Conservation (phyloP, 2,888 invertebrate genomes). For the Cremastinae sp. region DNA sequence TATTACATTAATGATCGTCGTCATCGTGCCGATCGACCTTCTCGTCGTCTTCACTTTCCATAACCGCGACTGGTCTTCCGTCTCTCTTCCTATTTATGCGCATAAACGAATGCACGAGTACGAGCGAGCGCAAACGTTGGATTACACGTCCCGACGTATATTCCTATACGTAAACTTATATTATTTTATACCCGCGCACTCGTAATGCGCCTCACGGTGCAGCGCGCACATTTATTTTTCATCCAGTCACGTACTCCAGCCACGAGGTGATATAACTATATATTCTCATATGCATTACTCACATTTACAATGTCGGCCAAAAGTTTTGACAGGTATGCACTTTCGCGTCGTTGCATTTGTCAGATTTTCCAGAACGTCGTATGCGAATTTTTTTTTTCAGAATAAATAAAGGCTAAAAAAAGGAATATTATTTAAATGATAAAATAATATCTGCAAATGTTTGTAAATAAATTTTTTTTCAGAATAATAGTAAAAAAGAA, state of each 20-base stretch:
- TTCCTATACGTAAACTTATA: neutral
- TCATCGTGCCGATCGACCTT: constrained; percentile 54
- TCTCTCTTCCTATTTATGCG: constrained; percentile 43
- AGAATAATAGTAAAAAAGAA: too few species aligned
- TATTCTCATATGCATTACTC: neutral
- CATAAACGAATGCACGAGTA: neutral
- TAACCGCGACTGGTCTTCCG: constrained; percentile 53
- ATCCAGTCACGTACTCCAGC: constrained; percentile 43
- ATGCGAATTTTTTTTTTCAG: too few species aligned
- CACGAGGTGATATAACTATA: neutral
- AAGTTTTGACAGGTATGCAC: too few species aligned
- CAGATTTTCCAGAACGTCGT: too few species aligned
- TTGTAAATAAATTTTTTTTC: too few species aligned
- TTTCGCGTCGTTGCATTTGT: too few species aligned
- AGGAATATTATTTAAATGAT: too few species aligned
- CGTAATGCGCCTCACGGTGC: constrained; percentile 3
- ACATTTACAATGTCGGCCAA: neutral
- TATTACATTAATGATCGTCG: constrained; percentile 51
- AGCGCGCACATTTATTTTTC: constrained; percentile 42
- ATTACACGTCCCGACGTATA: neutral
- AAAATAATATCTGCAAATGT: too few species aligned
- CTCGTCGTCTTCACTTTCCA: constrained; percentile 60
- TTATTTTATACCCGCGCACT: constrained; percentile 17
- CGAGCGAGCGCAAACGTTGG: too few species aligned
- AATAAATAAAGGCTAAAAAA: too few species aligned